Conservation (phyloP, 2,113 vertebrate species). For the Nibea albiflora region DNA sequence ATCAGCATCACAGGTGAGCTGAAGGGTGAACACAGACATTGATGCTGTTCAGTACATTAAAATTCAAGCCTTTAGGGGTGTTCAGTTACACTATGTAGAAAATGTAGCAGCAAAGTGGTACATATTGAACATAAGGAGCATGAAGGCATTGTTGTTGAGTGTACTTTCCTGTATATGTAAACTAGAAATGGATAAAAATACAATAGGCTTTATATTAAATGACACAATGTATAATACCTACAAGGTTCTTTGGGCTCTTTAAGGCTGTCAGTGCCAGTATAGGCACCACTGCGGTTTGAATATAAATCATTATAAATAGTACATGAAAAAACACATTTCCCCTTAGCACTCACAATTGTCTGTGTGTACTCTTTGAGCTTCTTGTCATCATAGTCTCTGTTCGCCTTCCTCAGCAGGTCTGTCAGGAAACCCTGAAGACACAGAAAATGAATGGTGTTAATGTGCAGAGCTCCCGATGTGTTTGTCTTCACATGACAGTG, state of each 20-base stretch:
- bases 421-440: conserved; percentile 91
- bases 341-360: conserved; percentile 90
- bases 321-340: background rate
- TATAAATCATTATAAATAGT: background rate
- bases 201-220: no score
- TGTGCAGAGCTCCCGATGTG: background rate
- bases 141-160: background rate
- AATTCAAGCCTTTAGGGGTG: conserved; percentile 8
- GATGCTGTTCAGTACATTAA: conserved; percentile 20
- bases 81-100: conserved; percentile 11
- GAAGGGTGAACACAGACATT: background rate
- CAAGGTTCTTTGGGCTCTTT: no score
- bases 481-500: background rate
- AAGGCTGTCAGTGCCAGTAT: no score
- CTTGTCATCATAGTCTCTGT: conserved; percentile 92
- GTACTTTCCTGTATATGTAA: background rate
- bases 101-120: background rate
- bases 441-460: background rate
- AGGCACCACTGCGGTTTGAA: background rate
- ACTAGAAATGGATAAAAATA: no score
- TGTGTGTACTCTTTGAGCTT: conserved; percentile 96
- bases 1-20: conserved; percentile 37
- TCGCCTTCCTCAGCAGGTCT: conserved; percentile 95
- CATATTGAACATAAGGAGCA: conserved; percentile 3
- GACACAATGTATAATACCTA: no score